Base-by-base conservation (phyloP, 2,797 vertebrate species). In the Forpus xanthops region DNA sequence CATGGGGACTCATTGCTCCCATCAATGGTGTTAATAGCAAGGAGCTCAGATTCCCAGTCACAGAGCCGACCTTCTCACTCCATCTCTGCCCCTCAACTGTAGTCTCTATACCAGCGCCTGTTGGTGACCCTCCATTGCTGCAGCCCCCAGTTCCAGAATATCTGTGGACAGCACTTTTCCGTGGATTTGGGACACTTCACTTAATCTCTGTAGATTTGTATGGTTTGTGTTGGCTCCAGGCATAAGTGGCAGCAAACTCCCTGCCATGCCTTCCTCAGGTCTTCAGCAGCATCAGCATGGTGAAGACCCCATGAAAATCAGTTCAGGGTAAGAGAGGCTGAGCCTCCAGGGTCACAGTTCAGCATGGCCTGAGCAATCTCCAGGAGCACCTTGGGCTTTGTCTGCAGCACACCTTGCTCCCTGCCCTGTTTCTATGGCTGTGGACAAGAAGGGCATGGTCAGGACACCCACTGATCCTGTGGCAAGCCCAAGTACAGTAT, bases 161-260 rank as follows among this genome's bases (percentile, higher is more conserved):
- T 53, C 68, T 79, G 16, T 41, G 47, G 45, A 28, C 1, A 1
- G 8, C 41, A 35, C 33, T 89, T 84, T 53, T 58, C 19, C 70
- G 13, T 88, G 58, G 23, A 50, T 93, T 85, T 85, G 61, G 74
- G 73, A 45, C 58, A 37, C 11, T 66, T 89, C 47, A 42, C 28
- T 82, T 79, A 17, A 20, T 66, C 71, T 76, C 50, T 12, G 2
- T 60, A 18, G 64, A 50, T 80, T 79, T 75, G 15, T 83, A 19
- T 84, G 31, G 72, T 85, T 88, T 90, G 15, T 62, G 41, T 78
- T 83, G 45, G 35, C 41, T 53, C 24, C 33, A 41, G 60, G 37
- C 44, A 31, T 82, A 61, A 92, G 37, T 42, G 67, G 19, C 56
- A 85, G 53, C 80, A 85, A 86, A 67, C 61, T 55, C 35, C 28